phyloP scores from a whole-genome alignment of 2,797 vertebrate species.

The Eulemur rubriventer region DNA sequence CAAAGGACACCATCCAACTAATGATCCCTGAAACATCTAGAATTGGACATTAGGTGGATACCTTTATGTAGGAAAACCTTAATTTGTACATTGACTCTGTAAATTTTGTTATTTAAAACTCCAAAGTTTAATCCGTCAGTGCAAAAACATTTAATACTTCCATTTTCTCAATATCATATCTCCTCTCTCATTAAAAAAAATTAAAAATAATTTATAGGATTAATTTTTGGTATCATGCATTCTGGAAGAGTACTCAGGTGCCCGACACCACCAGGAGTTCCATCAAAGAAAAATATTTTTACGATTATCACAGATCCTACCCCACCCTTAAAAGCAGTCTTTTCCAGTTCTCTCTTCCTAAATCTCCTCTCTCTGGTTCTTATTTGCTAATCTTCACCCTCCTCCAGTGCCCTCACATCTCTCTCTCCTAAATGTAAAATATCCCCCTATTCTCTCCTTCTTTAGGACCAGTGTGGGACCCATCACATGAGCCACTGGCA shows the following conservation, averaged over 20 bases:
- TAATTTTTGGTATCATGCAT: background rate
- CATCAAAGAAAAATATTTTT: background rate
- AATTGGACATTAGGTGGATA: background rate
- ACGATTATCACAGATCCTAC: background rate
- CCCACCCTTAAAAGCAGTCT: background rate
- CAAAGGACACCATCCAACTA: background rate
- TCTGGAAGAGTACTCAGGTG: background rate
- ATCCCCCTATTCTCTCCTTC: background rate
- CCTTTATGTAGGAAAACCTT: background rate
- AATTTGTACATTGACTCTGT: background rate
- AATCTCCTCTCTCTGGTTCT: background rate
- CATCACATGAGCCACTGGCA: background rate
- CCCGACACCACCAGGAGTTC: background rate
- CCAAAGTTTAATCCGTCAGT: background rate
- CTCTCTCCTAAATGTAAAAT: background rate
- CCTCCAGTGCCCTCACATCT: background rate
- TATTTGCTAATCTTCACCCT: background rate
- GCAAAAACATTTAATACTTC: background rate
- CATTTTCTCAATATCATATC: background rate
- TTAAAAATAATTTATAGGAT: background rate
- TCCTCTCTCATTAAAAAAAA: constrained; percentile 3
- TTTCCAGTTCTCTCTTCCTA: background rate
- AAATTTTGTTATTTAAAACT: background rate
- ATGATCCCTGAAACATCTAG: background rate
- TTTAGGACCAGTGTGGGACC: background rate